Evolutionary conservation across 2,113 vertebrate genomes (phyloP).

Genomic region (Leiothrix lutea): DNA sequence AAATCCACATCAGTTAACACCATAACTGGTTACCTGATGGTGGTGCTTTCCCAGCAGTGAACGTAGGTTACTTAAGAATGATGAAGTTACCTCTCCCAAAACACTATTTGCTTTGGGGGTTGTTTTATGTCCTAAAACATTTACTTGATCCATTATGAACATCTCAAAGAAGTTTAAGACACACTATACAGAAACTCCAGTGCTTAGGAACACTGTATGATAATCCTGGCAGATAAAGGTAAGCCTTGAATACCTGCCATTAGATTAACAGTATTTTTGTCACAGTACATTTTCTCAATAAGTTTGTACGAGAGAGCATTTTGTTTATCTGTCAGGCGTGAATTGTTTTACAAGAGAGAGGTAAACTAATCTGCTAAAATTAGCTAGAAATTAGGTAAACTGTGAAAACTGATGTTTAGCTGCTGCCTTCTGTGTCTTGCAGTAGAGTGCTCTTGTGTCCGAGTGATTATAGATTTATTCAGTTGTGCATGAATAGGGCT

Average conservation of each 20-base stretch:
- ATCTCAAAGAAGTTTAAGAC: background rate
- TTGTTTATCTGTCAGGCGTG: background rate
- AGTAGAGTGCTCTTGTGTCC: background rate
- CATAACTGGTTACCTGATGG: background rate
- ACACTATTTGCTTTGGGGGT: background rate
- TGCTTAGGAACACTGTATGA: background rate
- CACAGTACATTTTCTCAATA: background rate
- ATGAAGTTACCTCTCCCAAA: background rate
- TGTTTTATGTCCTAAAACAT: background rate
- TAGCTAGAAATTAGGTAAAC: background rate
- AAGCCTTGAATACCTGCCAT: background rate
- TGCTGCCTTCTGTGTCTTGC: background rate
- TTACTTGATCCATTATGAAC: background rate
- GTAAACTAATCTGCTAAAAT: background rate
- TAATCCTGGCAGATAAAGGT: background rate
- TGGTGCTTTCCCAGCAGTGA: background rate
- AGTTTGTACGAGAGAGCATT: background rate
- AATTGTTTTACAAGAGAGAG: background rate
- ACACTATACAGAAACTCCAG: background rate
- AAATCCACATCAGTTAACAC: background rate
- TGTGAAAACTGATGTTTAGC: background rate
- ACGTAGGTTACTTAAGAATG: background rate
- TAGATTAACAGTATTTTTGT: background rate
- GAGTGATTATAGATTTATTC: background rate
- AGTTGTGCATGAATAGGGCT: background rate